Conservation (phyloP, 2,113 vertebrate species). For the Ochotona curzoniae region DNA sequence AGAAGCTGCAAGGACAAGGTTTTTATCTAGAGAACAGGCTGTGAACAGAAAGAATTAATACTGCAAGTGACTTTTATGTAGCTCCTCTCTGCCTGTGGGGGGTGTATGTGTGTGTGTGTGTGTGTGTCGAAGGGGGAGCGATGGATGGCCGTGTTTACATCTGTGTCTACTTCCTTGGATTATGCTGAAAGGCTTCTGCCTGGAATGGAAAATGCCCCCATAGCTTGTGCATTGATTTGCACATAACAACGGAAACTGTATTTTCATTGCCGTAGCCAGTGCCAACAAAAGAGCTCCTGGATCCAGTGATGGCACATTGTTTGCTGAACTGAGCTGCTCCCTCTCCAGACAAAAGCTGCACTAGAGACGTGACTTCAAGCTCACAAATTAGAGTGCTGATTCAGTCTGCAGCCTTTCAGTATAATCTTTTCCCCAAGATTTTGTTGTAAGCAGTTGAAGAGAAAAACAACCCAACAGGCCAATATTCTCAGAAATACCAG, state of each 20-base stretch:
- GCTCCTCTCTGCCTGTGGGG: not conserved
- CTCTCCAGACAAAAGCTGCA: slow-evolving; percentile 22
- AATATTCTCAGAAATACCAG: slow-evolving; percentile 61
- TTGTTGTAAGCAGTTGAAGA: slow-evolving; percentile 60
- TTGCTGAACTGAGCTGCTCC: not conserved
- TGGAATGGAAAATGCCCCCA: not conserved
- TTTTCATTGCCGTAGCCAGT: not conserved
- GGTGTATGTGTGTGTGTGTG: fast-evolving
- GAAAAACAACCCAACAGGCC: slow-evolving; percentile 46
- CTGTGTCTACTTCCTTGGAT: slow-evolving; percentile 10
- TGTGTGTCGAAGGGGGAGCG: no score
- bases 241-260: slow-evolving; percentile 39
- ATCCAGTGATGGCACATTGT: slow-evolving; percentile 27
- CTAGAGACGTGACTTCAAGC: slow-evolving; percentile 10
- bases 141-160: not conserved
- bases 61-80: not conserved
- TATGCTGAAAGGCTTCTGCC: not conserved
- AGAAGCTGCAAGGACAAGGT: not conserved
- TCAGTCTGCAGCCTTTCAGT: slow-evolving; percentile 35
- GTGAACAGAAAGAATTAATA: slow-evolving; percentile 38
- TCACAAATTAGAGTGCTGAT: not conserved
- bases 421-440: slow-evolving; percentile 54
- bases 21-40: slow-evolving; percentile 7
- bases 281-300: slow-evolving; percentile 42
- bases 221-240: not conserved